Evolutionary conservation across 1,140 invertebrate genomes (phyloP), one percentile per base, ranked within the genome.

Genomic region (Drosophila parvula): DNA sequence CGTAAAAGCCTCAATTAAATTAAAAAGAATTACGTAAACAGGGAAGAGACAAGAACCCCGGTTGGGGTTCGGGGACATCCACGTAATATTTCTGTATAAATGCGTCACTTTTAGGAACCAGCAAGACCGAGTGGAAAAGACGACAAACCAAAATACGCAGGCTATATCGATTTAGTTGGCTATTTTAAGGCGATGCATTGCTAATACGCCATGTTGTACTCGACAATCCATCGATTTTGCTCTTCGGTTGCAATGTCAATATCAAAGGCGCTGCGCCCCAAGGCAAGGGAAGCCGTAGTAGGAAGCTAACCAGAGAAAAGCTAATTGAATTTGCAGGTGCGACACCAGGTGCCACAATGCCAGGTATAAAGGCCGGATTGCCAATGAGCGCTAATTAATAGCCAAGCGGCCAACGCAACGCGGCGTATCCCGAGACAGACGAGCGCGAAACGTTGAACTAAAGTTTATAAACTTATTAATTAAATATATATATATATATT

Each of bases 281-380:
- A 44, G 60, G 32, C 32, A 4, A 28, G 9, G 40, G 84, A 89
- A 90, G 77, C 84, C 85, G 1, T 84, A 89, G 14, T 9, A 78
- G 56, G 47, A 43, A 12, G 16, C 28, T 48, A 32, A 32, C 16
- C 67, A 56, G 41, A 50, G 65, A 51, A 44, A 44, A 48, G 58
- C 67, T 61, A 88, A 88, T 88, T 89, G 67, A 89, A 89, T 89
- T 89, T 89, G 58, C 50, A 47, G 32, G 69, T 57, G 44, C 65
- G 40, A n/a, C 38, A 38, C 30, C 50, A 43, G 60, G 47, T 48
- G 48, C 38, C 30, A 61, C 84, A 81, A 67, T 80, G 84, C 74
- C 80, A 75, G 85, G 84, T 89, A 89, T 89, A 89, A 89, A 89
- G 78, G 74, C 56, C 74, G 84, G 84, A 88, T 81, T 89, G 78